Evolutionary conservation across 1,140 invertebrate genomes (phyloP), one percentile per base, ranked within the genome.

Genomic region (Kradibia gibbosae): DNA sequence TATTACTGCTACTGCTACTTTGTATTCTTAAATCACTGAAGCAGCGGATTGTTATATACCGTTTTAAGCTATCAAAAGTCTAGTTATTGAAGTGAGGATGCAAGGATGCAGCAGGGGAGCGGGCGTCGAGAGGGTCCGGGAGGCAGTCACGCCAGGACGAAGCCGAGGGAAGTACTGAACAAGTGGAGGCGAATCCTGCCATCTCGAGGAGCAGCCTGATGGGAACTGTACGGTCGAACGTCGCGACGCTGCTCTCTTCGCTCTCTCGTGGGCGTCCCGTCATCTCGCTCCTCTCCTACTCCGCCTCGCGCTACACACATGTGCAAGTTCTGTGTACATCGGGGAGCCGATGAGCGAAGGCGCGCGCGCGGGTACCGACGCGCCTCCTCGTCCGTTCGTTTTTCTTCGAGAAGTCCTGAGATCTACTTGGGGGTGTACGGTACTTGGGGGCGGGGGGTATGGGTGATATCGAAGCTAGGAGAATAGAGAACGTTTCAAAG

Each of bases 201-300:
- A 89, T 87, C 89, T 90, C 88, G 88, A 88, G 86, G 86, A 88
- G 88, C 86, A 87, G 88, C 89, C 87, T 84, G 88, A 89, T 88
- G 88, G 86, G 88, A 89, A 90, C 90, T 91, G 90, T 90, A 89
- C 89, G 87, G 88, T 89, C 86, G 89, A 90, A 89, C 89, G 89
- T 90, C 89, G 89, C 89, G 89, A 88, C 88, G 89, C 84, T 85
- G 65, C 53, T 62, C 62, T 67, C 62, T 67, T 67, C 17, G 17
- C 62, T 36, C 50, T 45, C 86, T 90, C 88, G 89, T 88, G 89
- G 88, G 88, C 88, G 88, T 90, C 85, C 87, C 85, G 85, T 88
- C 84, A 36, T 45, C 71, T 80, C 57, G 48, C 72, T 53, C n/a
- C 50, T 53, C 76, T 70, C 62, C 25, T 65, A 50, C 75, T 60